Base-by-base conservation (phyloP, 1,140 invertebrate species). In the Nomia melanderi region DNA sequence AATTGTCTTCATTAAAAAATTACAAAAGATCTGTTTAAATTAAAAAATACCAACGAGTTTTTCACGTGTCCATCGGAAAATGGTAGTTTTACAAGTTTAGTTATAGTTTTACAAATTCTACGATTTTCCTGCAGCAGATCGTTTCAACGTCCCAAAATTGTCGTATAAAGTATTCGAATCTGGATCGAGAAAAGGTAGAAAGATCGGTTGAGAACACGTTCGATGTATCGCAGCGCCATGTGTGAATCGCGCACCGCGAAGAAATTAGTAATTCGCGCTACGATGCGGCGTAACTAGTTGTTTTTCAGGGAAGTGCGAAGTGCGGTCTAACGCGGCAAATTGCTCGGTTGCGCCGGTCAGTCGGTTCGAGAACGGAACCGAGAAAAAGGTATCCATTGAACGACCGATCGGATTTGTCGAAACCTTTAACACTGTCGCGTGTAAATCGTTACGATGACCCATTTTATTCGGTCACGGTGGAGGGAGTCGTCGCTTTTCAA, bases 251-350 rank as follows among this genome's bases (percentile, higher is more conserved):
- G 23, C 12, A 17, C 25, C 20, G 23, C 9, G 50, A 25, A 27
- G 20, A 39, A 70, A 31, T 44, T 14, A 3, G 53, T n/a, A 36
- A 70, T 44, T 59, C 12, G 20, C 27, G n/a, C 20, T 36, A 14
- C 23, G 8, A 5, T 36, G 6, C 29, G 3, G 9, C 23, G 20
- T 5, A 25, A 27, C 23, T 57, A 23, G 36, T 39, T 41, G 36
- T 31, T 59, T 57, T 70, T 44, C 36, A 39, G 23, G 11, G 6
- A 70, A 41, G 67, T 70, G 67, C 20, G 20, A 70, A 70, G 67
- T 70, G 27, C 25, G 36, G 25, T 70, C 54, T 70, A 70, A 70
- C 31, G 27, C 17, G 20, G 23, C 31, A 23, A 36, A 60, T 60
- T 60, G 31, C 20, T 36, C 17, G 57, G 27, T 36, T 7, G 23